phyloP scores from a whole-genome alignment of 2,888 invertebrate genomes.

The Athrips mouffetella region DNA sequence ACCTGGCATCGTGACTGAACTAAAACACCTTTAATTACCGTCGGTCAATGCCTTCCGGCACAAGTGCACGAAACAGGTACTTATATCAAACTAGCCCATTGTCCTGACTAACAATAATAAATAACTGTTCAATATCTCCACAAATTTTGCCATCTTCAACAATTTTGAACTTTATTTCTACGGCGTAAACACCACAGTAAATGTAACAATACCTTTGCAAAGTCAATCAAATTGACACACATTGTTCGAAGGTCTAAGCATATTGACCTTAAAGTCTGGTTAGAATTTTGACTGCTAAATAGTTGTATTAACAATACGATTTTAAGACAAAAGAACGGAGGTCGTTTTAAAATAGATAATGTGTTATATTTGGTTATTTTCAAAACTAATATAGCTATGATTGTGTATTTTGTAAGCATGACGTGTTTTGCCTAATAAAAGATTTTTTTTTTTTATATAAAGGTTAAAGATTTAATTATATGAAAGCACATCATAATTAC shows the following conservation, averaged over 20 bases:
- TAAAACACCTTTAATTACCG: neutral
- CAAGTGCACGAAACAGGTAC: constrained; percentile 28
- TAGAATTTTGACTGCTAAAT: constrained; percentile 1
- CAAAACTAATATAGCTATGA: too few species aligned
- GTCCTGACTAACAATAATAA: constrained; percentile 23
- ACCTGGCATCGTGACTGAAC: neutral
- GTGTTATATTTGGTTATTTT: too few species aligned
- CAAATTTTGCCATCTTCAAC: neutral
- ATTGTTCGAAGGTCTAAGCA: constrained; percentile 31
- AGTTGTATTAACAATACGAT: neutral
- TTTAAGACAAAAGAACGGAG: neutral
- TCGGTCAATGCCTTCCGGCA: neutral
- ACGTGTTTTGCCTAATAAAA: too few species aligned
- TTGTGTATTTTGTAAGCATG: too few species aligned
- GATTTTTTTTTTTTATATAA: too few species aligned
- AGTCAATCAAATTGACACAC: constrained; percentile 44
- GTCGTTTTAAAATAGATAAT: neutral
- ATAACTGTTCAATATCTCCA: constrained; percentile 18
- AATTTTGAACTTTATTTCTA: constrained; percentile 15
- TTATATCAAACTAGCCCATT: constrained; percentile 28
- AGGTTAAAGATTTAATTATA: too few species aligned
- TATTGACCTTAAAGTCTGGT: constrained; percentile 36
- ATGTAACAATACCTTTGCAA: constrained; percentile 23
- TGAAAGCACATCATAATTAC: too few species aligned
- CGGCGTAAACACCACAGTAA: constrained; percentile 18